Evolutionary conservation across 2,113 vertebrate genomes (phyloP).

Genomic region (Xerus inauris): DNA sequence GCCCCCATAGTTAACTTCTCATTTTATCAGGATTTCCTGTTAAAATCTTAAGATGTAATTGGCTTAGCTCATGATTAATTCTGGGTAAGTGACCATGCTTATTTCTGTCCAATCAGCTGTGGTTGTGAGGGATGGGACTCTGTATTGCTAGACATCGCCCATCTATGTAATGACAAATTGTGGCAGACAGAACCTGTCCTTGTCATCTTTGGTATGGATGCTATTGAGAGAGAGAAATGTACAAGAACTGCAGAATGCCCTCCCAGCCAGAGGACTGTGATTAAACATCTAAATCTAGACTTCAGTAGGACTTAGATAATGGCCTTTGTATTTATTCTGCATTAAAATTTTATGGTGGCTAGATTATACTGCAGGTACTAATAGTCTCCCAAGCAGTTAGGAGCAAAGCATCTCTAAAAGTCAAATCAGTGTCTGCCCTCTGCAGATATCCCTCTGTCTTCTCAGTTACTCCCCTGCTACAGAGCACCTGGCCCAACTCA

Average conservation of each 20-base stretch:
- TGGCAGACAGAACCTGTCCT: not conserved
- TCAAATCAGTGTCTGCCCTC: not conserved
- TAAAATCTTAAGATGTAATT: not conserved
- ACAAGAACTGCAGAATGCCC: not conserved
- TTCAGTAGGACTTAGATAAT: not conserved
- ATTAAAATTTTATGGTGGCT: conserved; percentile 26
- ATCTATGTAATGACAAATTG: not conserved
- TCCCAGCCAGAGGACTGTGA: not conserved
- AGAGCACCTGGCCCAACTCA: not conserved
- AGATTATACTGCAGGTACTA: conserved; percentile 23
- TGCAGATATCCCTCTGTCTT: conserved; percentile 35
- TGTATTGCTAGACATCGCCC: not conserved
- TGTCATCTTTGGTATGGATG: not conserved
- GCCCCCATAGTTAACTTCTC: not conserved
- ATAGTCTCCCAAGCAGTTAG: conserved; percentile 40
- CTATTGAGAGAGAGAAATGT: not conserved
- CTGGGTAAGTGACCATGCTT: not conserved
- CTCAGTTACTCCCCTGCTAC: not conserved
- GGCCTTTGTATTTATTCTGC: conserved; percentile 56
- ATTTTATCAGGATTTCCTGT: not conserved
- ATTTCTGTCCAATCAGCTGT: not conserved
- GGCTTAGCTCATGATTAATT: not conserved
- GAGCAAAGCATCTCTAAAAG: conserved; percentile 49
- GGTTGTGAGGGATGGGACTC: not conserved
- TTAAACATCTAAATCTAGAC: conserved; percentile 50